Percentiles rank a stretch among this genome's conserved stretches.
phyloP scores from a whole-genome alignment of 92 coral and sea anemone species.

The Nematostella vectensis region DNA sequence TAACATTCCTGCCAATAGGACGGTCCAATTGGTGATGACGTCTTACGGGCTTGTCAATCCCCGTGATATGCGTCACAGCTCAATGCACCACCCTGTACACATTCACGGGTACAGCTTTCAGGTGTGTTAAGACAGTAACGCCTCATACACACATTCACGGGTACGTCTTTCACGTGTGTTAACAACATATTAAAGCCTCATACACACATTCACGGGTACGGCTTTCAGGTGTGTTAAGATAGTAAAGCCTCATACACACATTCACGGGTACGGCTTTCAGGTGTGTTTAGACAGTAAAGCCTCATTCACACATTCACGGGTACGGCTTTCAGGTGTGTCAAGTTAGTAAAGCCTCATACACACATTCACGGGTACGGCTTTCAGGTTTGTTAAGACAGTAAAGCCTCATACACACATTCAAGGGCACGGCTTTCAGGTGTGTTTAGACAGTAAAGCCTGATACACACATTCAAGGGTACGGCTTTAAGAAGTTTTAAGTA shows the following conservation, averaged over 20 bases:
- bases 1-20: slow-evolving; percentile 45
- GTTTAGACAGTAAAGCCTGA: too few species aligned
- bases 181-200: too few species aligned
- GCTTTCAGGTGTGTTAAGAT: slow-evolving; percentile 30
- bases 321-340: slow-evolving; percentile 36
- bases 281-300: too few species aligned
- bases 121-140: slow-evolving; percentile 6
- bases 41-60: slow-evolving; percentile 3
- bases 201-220: slow-evolving; percentile 45
- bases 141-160: background rate
- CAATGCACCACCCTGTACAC: slow-evolving; percentile 48
- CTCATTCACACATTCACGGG: slow-evolving; percentile 51
- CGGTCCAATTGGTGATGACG: slow-evolving; percentile 44
- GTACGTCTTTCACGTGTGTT: background rate
- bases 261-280: background rate
- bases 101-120: slow-evolving; percentile 53
- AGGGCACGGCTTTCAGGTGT: background rate
- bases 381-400: slow-evolving; percentile 13
- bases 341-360: background rate
- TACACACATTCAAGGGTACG: slow-evolving; percentile 45
- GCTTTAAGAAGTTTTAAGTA: slow-evolving; percentile 27
- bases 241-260: background rate
- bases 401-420: background rate
- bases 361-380: slow-evolving; percentile 18
- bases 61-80: background rate